A percentile compares a stretch with the other conserved stretches of the same genome.
Evolutionary conservation across 2,888 invertebrate genomes (phyloP).

Genomic region (Trichacis sp.): DNA sequence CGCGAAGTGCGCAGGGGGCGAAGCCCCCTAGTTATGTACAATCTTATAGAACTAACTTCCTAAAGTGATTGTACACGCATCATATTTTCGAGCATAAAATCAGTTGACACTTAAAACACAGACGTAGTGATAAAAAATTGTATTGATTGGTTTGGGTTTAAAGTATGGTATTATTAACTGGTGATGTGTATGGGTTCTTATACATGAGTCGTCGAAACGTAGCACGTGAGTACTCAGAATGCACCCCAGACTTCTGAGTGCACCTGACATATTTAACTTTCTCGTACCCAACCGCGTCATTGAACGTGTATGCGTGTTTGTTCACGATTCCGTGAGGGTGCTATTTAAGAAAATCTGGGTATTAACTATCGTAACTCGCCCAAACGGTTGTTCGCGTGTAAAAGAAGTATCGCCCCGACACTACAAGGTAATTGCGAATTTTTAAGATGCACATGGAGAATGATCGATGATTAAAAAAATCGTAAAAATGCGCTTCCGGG

Average conservation of each 20-base stretch:
- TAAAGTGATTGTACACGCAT: no score
- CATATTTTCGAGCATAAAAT: no score
- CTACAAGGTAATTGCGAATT: not conserved
- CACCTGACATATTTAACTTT: slow-evolving; percentile 30
- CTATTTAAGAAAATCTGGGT: slow-evolving; percentile 11
- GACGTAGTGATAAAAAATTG: no score
- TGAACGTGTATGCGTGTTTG: slow-evolving; percentile 21
- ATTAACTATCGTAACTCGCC: not conserved
- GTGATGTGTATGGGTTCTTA: no score
- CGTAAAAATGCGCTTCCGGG: not conserved
- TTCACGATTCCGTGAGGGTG: slow-evolving; percentile 4
- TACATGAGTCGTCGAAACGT: slow-evolving; percentile 13
- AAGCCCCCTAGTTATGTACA: no score
- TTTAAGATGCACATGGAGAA: not conserved
- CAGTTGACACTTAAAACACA: no score
- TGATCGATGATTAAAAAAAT: not conserved
- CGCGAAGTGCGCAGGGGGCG: no score
- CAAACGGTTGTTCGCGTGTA: slow-evolving; percentile 8
- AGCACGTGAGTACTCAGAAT: slow-evolving; percentile 15
- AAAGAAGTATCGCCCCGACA: slow-evolving; percentile 13
- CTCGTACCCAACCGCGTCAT: slow-evolving; percentile 6
- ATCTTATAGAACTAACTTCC: no score
- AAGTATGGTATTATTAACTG: no score
- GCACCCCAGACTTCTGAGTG: slow-evolving; percentile 16
- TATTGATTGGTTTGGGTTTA: no score